Base-by-base conservation (phyloP, 1,140 invertebrate genomes). In the Papilio dardanus region DNA sequence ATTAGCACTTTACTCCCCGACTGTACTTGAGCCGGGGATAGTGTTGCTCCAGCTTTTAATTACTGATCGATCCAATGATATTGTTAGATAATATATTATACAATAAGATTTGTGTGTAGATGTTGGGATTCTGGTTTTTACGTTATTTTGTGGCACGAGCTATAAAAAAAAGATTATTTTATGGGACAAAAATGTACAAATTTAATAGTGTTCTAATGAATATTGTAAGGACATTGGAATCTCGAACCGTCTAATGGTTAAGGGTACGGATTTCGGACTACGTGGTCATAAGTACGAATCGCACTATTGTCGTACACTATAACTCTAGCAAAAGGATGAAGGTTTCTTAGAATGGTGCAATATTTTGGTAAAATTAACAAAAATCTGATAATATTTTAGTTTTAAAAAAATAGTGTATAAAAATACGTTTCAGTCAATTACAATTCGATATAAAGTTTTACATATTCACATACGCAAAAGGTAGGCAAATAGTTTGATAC, bases 31-130 rank as follows among this genome's bases (percentile, higher is more conserved):
- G 35, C 35, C 19, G 21, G 71, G 68, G 69, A 54, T 73, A 58
- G 71, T 73, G 71, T 46, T 71, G 79, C 79, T 77, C 81, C 78
- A 76, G n/a, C 42, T 88, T 92, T 92, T 92, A 91, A 91, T 92
- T 92, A 91, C 89, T 86, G 90, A 92, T 92, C 86, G 87, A 90
- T 92, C 85, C 88, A 37, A 42, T 74, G 88, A 92, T 92, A 88
- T 50, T 74, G 78, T 79, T 24, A 69, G 81, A 54, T 86, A 83
- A 81, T 90, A 89, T 90, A 91, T 90, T 86, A 87, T 81, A 90
- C 82, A 86, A 88, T 83, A 75, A 84, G 85, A 87, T 88, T 87
- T 78, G 54, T 62, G 74, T 68, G 73, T 68, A n/a, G n/a, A n/a
- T n/a, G n/a, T n/a, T n/a, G n/a, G n/a, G n/a, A n/a, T n/a, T n/a